Base-by-base conservation (phyloP, 1,140 invertebrate genomes). In the Steinernema khuongi region DNA sequence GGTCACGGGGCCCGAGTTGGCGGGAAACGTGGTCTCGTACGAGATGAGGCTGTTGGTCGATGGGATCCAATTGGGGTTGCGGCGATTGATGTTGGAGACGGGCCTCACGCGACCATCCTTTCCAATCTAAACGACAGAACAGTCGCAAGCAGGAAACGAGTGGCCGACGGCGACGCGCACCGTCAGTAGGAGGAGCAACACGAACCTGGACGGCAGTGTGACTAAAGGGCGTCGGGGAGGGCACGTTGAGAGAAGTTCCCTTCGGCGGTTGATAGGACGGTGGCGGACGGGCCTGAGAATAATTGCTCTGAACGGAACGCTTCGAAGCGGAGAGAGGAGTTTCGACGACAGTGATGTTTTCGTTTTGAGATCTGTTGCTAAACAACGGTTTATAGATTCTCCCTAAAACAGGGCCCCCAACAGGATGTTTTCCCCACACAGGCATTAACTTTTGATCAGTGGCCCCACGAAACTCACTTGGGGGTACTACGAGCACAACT, bases 21-120 rank as follows among this genome's bases (percentile, higher is more conserved):
- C 77, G 0, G 78, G 78, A 69, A 79, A 79, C 1, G 78, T 79
- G 7, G 78, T 79, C 68, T 79, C 77, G 29, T 77, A 76, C 43
- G 50, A 60, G 19, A 26, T 60, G 50, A 60, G 50, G 26, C 50
- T 60, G 22, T 60, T 60, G 2, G 50, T 60, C 11, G 50, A 60
- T n/a, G 50, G 50, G 19, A 60, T 60, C 50, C 50, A 60, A 22
- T 60, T 60, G 11, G 50, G 50, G 26, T 60, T 17, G 50, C 50
- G 50, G 7, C 50, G 50, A 60, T 60, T 60, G 50, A n/a, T 60
- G 14, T 19, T 43, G 11, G 76, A 72, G 1, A 77, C 28, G 0
- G 78, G 79, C 30, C 78, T 1, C 22, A 79, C 78, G 19, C 78
- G 76, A n/a, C 78, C 78, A 67, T 79, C 77, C 41, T 77, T 67